Conservation (phyloP, 2,113 vertebrate genomes). For the Melanerpes aurifrons region DNA sequence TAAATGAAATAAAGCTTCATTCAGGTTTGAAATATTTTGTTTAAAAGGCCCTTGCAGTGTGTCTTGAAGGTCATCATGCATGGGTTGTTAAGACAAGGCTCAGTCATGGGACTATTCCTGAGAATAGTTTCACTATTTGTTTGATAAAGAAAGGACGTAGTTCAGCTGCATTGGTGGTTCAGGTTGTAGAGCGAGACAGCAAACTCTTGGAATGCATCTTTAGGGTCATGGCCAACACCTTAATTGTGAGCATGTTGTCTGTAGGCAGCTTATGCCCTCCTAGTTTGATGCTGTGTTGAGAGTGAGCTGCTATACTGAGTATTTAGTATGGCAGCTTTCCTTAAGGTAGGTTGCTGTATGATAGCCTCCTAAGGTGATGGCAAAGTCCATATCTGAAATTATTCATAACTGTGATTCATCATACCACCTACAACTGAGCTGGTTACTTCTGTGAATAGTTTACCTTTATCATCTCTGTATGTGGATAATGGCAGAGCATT, state of each 20-base stretch:
- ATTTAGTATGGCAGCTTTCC: neutral
- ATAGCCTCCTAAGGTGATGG: neutral
- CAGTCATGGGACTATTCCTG: constrained; percentile 57
- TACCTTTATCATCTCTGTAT: neutral
- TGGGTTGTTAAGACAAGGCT: constrained; percentile 54
- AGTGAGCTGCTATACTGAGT: neutral
- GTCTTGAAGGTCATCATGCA: constrained; percentile 53
- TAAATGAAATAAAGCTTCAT: constrained; percentile 35
- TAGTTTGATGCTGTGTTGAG: neutral
- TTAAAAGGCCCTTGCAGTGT: constrained; percentile 3
- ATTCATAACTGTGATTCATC: neutral
- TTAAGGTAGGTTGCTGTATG: neutral
- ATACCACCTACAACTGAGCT: neutral
- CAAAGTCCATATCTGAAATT: neutral
- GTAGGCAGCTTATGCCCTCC: neutral
- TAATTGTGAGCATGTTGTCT: neutral
- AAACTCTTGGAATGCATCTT: neutral
- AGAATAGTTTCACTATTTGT: constrained; percentile 44
- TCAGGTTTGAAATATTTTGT: constrained; percentile 46
- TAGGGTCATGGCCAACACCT: neutral
- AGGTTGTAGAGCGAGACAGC: neutral
- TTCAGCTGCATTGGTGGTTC: neutral
- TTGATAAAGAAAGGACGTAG: constrained; percentile 51
- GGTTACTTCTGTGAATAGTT: neutral
- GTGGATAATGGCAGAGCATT: neutral